Base-by-base conservation (phyloP, 2,888 invertebrate genomes). In the Horisme vitalbata region DNA sequence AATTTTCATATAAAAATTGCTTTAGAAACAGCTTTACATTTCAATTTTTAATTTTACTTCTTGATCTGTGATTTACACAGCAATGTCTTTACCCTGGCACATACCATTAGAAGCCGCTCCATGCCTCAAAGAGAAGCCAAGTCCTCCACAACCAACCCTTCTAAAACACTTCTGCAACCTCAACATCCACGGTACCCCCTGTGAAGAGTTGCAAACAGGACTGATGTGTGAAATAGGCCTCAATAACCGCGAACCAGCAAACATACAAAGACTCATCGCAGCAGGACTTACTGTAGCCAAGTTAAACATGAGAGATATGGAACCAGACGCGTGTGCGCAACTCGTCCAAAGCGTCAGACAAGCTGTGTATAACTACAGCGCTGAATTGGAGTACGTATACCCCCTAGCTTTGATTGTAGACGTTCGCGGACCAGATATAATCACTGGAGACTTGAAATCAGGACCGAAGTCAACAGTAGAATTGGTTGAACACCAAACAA, bases 51-150 rank as follows among this genome's bases (percentile, higher is more conserved):
- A 6, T 6, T 2, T 18, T 18, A 5, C 6, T 1, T 18, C 4
- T 18, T 18, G 4, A 18, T 12, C 1, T 11, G 8, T 5, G 18
- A 12, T 21, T 15, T 33, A 3, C n/a, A 7, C 13, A 21, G 15
- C n/a, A 36, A 86, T 88, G 86, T 63, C 87, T 9, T 61, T 88
- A 20, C 88, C 89, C 1, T 89, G 89, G 89, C 83, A 89, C 58
- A 78, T 88, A 51, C 81, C 87, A 7, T 59, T 88, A 28, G 82
- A 85, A 68, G 68, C 76, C 4, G 61, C 74, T 11, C 71, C 76
- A 1, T 52, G 47, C 11, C 57, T 69, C 7, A 79, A 67, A 59
- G 55, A 52, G 4, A 75, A 66, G 45, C 32, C 45, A 3, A 24
- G 14, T 1, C 51, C 62, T 7, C 58, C 75, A 7, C 68, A 80